Evolutionary conservation across 2,113 vertebrate species (phyloP).

Genomic region (Chelonoidis abingdonii): DNA sequence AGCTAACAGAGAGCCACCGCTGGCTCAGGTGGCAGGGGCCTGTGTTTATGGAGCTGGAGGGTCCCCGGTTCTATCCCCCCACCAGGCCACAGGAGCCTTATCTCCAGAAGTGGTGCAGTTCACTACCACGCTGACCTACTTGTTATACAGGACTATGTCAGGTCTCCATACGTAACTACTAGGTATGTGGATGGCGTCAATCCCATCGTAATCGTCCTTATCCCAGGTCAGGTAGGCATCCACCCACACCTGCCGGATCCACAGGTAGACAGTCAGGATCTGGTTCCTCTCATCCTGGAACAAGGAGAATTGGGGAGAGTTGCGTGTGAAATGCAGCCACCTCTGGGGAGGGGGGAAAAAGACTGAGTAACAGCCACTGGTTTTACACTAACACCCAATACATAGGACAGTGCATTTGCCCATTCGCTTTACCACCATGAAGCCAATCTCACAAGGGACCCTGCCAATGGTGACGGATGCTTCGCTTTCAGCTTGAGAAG

Average conservation of each 20-base stretch:
- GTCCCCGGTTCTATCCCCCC: too few relatives aligned
- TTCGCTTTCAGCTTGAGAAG: not conserved
- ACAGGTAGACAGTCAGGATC: constrained; percentile 86
- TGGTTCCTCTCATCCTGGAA: constrained; percentile 85
- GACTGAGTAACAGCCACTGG: not conserved
- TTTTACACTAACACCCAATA: not conserved
- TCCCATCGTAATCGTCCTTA: constrained; percentile 87
- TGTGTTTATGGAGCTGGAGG: too few relatives aligned
- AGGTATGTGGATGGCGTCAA: constrained; percentile 92
- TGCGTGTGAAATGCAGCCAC: not conserved
- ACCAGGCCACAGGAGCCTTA: not conserved
- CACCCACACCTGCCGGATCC: constrained; percentile 92
- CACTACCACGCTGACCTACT: constrained; percentile 71
- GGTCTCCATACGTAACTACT: constrained; percentile 93
- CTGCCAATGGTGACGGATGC: not conserved
- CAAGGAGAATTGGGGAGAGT: not conserved
- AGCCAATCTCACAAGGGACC: not conserved
- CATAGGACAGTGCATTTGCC: too few relatives aligned
- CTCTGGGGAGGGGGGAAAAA: not conserved
- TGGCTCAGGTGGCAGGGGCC: not conserved
- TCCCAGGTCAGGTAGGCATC: constrained; percentile 89
- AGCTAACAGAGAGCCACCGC: not conserved
- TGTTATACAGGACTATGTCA: constrained; percentile 95
- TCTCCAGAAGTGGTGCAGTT: not conserved
- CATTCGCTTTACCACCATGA: not conserved